Conservation (phyloP, 2,113 vertebrate species). For the Macrotus californicus region DNA sequence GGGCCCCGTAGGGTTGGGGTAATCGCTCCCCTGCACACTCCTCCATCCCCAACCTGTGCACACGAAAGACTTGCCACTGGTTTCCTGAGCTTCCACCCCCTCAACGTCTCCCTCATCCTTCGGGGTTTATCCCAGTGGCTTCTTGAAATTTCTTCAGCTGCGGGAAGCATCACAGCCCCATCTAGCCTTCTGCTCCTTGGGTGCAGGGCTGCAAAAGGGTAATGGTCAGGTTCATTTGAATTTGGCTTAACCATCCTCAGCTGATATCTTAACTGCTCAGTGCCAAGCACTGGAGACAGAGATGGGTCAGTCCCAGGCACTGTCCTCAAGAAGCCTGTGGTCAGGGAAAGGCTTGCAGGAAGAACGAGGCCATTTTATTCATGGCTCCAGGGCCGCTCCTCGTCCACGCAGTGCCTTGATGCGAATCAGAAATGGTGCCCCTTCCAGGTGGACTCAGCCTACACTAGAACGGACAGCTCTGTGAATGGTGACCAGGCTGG, state of each 20-base stretch:
- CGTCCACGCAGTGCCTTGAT: slow-evolving; percentile 1
- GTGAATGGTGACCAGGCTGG: background rate
- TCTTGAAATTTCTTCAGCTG: background rate
- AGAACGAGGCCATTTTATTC: background rate
- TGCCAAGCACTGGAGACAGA: background rate
- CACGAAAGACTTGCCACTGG: background rate
- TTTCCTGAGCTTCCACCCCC: background rate
- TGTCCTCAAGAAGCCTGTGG: background rate
- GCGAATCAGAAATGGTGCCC: background rate
- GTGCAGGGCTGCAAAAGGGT: background rate
- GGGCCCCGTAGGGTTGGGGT: background rate
- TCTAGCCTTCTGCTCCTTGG: background rate
- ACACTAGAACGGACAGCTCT: background rate
- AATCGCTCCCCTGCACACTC: background rate
- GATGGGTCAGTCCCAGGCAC: background rate
- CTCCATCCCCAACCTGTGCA: background rate
- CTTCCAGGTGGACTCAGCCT: background rate
- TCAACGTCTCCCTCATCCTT: background rate
- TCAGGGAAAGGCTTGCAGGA: background rate
- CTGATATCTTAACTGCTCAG: background rate
- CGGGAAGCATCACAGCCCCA: background rate
- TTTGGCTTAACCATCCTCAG: background rate
- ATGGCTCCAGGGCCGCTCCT: background rate
- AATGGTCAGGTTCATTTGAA: background rate
- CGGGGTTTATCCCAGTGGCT: background rate